phyloP scores from a whole-genome alignment of 2,113 vertebrate genomes.

The Onychostruthus taczanowskii region DNA sequence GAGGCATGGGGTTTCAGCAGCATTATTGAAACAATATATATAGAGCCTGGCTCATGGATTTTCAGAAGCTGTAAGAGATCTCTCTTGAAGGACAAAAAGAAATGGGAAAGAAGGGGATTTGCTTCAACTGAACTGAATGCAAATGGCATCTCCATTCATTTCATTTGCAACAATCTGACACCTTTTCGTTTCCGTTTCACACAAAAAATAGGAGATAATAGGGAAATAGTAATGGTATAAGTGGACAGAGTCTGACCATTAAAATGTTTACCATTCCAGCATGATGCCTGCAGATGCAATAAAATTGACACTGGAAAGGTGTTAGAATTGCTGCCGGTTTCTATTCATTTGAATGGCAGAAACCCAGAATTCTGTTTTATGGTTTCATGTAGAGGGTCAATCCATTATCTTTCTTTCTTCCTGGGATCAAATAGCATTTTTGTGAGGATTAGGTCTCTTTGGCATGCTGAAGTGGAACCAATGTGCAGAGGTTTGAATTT shows the following conservation, averaged over 20 bases:
- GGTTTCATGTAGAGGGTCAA: slow-evolving; percentile 67
- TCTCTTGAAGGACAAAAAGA: slow-evolving; percentile 54
- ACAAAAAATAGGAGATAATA: slow-evolving; percentile 67
- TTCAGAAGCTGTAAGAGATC: slow-evolving; percentile 43
- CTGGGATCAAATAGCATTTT: slow-evolving; percentile 74
- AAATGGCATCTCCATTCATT: slow-evolving; percentile 66
- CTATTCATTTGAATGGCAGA: slow-evolving; percentile 77
- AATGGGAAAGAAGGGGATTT: slow-evolving; percentile 13
- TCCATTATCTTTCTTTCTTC: slow-evolving; percentile 69
- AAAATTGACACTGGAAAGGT: slow-evolving; percentile 76
- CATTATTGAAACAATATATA: slow-evolving; percentile 4
- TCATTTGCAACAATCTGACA: slow-evolving; percentile 72
- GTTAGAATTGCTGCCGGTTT: slow-evolving; percentile 75
- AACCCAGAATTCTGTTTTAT: slow-evolving; percentile 62
- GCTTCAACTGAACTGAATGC: slow-evolving; percentile 56
- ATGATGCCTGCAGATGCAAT: slow-evolving; percentile 69
- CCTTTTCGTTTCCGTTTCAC: slow-evolving; percentile 63
- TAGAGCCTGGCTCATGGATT: slow-evolving; percentile 29
- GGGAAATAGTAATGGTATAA: slow-evolving; percentile 67
- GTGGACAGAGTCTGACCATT: slow-evolving; percentile 72
- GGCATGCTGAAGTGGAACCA: slow-evolving; percentile 47
- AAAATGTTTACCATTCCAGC: slow-evolving; percentile 77
- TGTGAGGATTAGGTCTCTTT: slow-evolving; percentile 64
- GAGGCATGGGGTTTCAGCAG: neutral
- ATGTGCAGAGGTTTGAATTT: slow-evolving; percentile 40